Evolutionary conservation across 2,797 vertebrate genomes (phyloP), one percentile per base, ranked within the genome.

Genomic region (Falco berigora): DNA sequence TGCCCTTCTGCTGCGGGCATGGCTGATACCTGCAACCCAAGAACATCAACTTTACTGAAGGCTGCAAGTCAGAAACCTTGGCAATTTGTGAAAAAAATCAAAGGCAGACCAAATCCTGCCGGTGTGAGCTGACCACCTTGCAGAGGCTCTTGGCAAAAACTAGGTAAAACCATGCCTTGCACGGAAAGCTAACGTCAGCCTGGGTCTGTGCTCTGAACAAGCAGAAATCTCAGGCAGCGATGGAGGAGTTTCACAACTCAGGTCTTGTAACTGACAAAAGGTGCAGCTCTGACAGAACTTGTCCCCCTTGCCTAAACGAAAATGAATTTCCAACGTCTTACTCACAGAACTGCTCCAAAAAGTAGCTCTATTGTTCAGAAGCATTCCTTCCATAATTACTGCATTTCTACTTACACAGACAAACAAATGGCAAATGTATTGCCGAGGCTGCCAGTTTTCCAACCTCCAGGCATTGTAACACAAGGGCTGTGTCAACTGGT

Each of bases 381-480:
- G 53, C 90, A 91, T 83, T 88, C 92, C 78, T 95, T 69, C 75
- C 50, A 1, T 80, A 87, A 94, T 93, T 94, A 85, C 67, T 71
- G 22, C 25, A 81, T 50, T 96, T 92, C 88, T 92, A 40, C 69
- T 92, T 76, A 77, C 32, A 89, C 23, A 90, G 66, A 92, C 63
- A 93, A 94, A 91, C 47, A 94, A 89, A 92, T 46, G 88, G 77
- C 78, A 92, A 74, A 85, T 16, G 53, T 62, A 86, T 62, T 81
- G 77, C 86, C 19, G 14, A 87, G 58, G 72, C 68, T 94, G 94
- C 78, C 84, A 91, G 92, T 79, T 92, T 95, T 95, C 93, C 93
- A 92, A 6, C 68, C 95, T 96, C 92, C 90, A 93, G 90, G 84
- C 89, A 12, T 28, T 96, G 61, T 80, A 94, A 78, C 84, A 93